Evolutionary conservation across 2,113 vertebrate species (phyloP), one percentile per base, ranked within the genome.

Genomic region (Holacanthus passer): DNA sequence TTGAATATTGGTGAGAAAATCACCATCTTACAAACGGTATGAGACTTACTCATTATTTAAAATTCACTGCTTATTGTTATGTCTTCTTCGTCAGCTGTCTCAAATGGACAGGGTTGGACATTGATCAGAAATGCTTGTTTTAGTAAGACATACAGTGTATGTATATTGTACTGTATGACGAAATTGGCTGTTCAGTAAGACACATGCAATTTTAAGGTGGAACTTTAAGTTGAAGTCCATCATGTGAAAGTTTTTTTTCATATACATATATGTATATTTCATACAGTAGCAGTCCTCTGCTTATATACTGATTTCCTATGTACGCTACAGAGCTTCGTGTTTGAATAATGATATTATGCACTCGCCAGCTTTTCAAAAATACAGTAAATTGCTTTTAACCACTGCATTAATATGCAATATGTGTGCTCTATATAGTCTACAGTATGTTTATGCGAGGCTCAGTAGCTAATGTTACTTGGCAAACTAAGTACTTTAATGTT

Each of bases 401-500:
- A n/a, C 77, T 20, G 67, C 48, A 27, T 71, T 43, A 45, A 47
- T 41, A 45, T 50, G 7, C 29, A 65, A 2, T 60, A 24, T 41
- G 27, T 47, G 20, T 52, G 17, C 47, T 59, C 20, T 48, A 13
- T 48, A 19, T 13, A 47, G 35, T 43, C 14, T 43, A 4, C 14
- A 41, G 10, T 53, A 4, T 65, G 22, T 48, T 56, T 5, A 20
- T 58, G 31, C 3, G 4, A 20, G 19, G 11, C 31, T 60, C 43
- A 45, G 27, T 11, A 29, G 22, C 55, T 43, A 22, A 68, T 74
- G 20, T 31, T 45, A 43, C 60, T 27, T 45, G 16, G 20, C 52
- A 48, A n/a, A 48, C 19, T 59, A 45, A 74, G n/a, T 74, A 31
- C 20, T 48, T 53, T 43, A 48, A 43, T 58, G 32, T 50, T 31